These are phyloP conservation scores for Menidia beryllina DNA, from an alignment of 2,113 vertebrate genomes.

Conservation along the genomic window DNA sequence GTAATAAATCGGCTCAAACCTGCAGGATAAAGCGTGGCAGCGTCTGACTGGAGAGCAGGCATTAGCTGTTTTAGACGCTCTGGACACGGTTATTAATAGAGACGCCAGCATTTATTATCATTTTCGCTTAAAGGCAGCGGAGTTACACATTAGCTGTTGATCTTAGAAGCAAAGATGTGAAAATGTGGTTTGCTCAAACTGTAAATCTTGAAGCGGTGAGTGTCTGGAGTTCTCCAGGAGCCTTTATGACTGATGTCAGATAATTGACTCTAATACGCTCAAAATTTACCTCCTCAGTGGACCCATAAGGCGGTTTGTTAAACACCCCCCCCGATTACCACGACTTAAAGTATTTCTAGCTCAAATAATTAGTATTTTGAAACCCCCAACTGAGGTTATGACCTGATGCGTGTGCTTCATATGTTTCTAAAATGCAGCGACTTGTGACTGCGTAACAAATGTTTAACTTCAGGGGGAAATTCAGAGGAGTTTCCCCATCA, in stretches of 20 bases:
- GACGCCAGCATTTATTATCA: background rate
- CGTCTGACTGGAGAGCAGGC: background rate
- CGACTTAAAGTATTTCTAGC: background rate
- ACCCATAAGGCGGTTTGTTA: background rate
- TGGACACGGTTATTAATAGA: background rate
- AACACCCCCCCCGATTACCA: too few relatives aligned
- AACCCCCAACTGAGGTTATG: constrained; percentile 1
- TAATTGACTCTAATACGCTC: background rate
- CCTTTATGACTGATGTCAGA: too few relatives aligned
- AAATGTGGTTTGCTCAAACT: background rate
- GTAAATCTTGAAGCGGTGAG: background rate
- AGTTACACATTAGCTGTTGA: background rate
- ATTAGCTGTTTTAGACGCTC: background rate
- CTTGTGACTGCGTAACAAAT: constrained; percentile 63
- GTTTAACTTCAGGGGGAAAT: constrained; percentile 48
- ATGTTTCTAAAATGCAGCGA: background rate
- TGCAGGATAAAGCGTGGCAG: background rate
- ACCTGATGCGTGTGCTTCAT: constrained; percentile 9
- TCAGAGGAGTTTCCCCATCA: constrained; percentile 51
- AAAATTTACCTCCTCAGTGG: background rate
- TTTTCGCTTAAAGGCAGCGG: background rate
- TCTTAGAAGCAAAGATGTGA: background rate
- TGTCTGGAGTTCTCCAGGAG: too few relatives aligned
- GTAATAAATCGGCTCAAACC: constrained; percentile 1
- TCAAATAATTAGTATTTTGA: constrained; percentile 12